Percentiles rank a stretch among this genome's conserved stretches.
Conservation (phyloP, 2,888 invertebrate genomes). For the Calameuta filiformis region DNA sequence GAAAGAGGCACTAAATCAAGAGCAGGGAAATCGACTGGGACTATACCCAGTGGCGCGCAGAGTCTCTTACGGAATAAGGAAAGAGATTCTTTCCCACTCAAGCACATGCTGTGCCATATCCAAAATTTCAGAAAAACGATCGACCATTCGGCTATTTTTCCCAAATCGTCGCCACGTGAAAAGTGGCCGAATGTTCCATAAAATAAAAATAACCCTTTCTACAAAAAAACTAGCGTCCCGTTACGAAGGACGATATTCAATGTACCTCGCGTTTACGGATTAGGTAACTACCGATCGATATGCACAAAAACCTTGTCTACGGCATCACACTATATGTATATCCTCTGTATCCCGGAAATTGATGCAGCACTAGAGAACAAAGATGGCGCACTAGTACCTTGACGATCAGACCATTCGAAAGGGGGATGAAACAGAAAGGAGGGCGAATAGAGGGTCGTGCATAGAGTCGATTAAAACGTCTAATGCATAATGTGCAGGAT, state of each 20-base stretch:
- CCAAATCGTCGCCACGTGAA: background rate
- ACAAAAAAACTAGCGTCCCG: background rate
- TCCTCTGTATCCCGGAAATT: background rate
- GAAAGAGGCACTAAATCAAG: background rate
- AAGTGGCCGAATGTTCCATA: background rate
- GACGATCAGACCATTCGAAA: background rate
- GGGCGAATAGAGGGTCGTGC: background rate
- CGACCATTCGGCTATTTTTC: background rate
- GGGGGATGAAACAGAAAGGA: background rate
- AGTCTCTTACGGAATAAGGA: background rate
- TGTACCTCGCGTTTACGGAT: background rate
- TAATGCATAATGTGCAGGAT: background rate
- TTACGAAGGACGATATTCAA: background rate
- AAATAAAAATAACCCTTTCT: background rate
- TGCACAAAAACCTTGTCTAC: background rate
- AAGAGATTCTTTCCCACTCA: background rate
- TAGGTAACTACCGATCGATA: background rate
- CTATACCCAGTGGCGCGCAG: background rate
- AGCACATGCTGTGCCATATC: background rate
- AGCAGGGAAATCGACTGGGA: background rate
- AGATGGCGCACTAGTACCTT: background rate
- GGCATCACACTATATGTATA: background rate
- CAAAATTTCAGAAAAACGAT: background rate
- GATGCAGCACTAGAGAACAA: background rate
- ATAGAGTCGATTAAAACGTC: constrained; percentile 1